Percentiles rank a stretch among this genome's conserved stretches.
Evolutionary conservation across 2,797 vertebrate species (phyloP).

Genomic region (Holocentrus rufus): DNA sequence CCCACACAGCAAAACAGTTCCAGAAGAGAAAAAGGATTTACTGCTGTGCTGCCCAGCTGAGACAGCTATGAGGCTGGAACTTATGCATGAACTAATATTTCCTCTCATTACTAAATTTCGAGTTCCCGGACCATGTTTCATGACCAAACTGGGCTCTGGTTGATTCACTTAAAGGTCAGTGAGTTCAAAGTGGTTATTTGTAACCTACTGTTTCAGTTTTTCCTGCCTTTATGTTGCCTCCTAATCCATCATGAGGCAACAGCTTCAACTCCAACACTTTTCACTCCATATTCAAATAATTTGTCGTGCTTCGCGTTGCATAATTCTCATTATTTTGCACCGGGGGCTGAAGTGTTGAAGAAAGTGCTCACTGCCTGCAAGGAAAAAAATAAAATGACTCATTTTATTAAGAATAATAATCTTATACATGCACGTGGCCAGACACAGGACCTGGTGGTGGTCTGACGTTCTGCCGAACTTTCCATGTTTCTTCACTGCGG

Average conservation of each 20-base stretch:
- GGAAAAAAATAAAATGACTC: slow-evolving; percentile 67
- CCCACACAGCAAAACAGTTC: background rate
- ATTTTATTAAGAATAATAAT: slow-evolving; percentile 74
- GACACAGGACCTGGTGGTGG: slow-evolving; percentile 70
- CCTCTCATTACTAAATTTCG: slow-evolving; percentile 24
- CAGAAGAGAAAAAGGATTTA: too few species aligned
- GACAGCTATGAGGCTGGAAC: too few species aligned
- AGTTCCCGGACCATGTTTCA: slow-evolving; percentile 20
- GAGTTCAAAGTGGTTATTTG: slow-evolving; percentile 44
- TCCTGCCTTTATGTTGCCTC: slow-evolving; percentile 11
- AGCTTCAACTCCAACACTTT: slow-evolving; percentile 14
- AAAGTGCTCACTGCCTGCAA: slow-evolving; percentile 22
- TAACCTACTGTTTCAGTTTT: slow-evolving; percentile 1
- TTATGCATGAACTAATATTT: too few species aligned
- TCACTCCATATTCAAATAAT: background rate
- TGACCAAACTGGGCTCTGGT: slow-evolving; percentile 1
- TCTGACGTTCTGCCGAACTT: slow-evolving; percentile 70
- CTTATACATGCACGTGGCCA: slow-evolving; percentile 75
- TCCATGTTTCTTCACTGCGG: slow-evolving; percentile 82
- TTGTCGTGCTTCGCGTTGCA: slow-evolving; percentile 33
- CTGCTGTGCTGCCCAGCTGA: too few species aligned
- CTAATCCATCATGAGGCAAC: slow-evolving; percentile 17
- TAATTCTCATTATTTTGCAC: slow-evolving; percentile 35
- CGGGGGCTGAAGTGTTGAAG: slow-evolving; percentile 13
- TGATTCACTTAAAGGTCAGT: background rate